A percentile compares a stretch with the other conserved stretches of the same genome.
These are phyloP conservation scores for Pipra filicauda DNA, from an alignment of 2,113 vertebrate species.

Conservation along the genomic window DNA sequence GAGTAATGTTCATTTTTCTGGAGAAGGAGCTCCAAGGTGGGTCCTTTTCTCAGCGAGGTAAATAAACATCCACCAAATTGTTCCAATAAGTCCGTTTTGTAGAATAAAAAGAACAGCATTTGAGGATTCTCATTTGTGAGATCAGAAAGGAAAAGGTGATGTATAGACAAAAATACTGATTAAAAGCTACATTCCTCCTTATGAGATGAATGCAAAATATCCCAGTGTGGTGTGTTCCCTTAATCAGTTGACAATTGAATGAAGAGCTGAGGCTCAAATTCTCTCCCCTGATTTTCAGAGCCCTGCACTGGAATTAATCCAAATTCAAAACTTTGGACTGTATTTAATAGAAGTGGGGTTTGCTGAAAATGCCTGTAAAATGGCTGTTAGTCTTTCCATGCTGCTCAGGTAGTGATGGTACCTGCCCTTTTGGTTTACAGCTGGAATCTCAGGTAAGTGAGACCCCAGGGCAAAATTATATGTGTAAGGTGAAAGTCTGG, in stretches of 20 bases:
- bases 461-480: background rate
- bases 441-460: background rate
- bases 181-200: background rate
- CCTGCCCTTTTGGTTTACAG: background rate
- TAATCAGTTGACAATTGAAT: background rate
- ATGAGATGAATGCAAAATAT: background rate
- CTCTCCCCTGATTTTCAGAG: background rate
- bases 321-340: background rate
- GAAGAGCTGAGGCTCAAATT: background rate
- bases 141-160: background rate
- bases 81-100: background rate
- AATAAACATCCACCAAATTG: background rate
- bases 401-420: background rate
- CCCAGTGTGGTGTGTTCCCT: background rate
- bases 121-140: background rate
- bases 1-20: background rate
- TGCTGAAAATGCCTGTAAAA: background rate
- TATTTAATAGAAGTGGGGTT: background rate
- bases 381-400: background rate
- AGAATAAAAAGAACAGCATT: background rate
- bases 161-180: background rate
- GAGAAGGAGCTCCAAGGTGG: background rate
- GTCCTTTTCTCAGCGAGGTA: background rate
- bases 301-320: background rate
- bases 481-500: rapidly evolving